Evolutionary conservation across 2,888 invertebrate genomes (phyloP), one percentile per base, ranked within the genome.

Genomic region (Saturnia japonica): DNA sequence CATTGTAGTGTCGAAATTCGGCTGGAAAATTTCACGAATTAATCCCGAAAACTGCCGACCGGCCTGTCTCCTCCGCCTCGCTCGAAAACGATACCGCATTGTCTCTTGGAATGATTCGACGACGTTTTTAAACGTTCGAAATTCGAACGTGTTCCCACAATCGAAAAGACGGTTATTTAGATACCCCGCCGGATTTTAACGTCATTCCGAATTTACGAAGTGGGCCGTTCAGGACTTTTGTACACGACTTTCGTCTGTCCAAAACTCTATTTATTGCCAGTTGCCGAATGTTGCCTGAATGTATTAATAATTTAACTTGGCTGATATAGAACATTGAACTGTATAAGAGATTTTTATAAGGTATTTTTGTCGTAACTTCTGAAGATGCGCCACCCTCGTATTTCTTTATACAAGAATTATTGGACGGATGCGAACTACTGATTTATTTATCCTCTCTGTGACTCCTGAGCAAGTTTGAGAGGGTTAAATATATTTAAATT

Each of bases 71-170:
- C 89, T 88, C 83, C 82, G 83, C 87, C 87, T 91, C 90, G 89
- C 88, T 88, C 88, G 88, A 89, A 91, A 91, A 88, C 88, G 86
- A 88, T 88, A 87, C 79, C 81, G 88, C 88, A 91, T 91, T 91
- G 91, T 91, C 89, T 91, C 82, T 79, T 68, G 75, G 69, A 70
- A 68, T 73, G 69, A 60, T 71, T 71, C 68, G 69, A 72, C 34
- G n/a, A 19, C 19, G 43, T 12, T 64, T 34, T 25, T 25, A 73
- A 45, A 6, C 11, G 14, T n/a, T 69, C 66, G 22, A 84, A 76
- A 76, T 72, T 79, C 22, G 74, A 78, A 79, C 74, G 72, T 79
- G 72, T 14, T 0, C 0, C 0, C 1, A 2, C 12, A 6, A 25
- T n/a, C 19, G 57, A 72, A 77, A 73, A 69, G 74, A 14, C 75